Evolutionary conservation across 2,888 invertebrate genomes (phyloP).

Genomic region (Keiferia lycopersicella): DNA sequence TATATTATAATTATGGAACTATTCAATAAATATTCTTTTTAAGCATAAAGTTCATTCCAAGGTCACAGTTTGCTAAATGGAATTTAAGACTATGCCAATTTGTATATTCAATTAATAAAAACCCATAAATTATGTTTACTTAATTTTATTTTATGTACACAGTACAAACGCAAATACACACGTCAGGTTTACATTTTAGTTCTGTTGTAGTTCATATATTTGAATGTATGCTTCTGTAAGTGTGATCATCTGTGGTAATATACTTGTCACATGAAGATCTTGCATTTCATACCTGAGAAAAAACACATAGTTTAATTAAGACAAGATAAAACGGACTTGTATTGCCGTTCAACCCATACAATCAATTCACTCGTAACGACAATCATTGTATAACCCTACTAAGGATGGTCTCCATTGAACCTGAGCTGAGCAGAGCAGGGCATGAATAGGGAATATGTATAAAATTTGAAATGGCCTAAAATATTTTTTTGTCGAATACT

Average conservation of each 20-base stretch:
- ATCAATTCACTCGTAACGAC: too few species aligned
- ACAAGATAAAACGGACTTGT: background rate
- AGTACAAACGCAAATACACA: constrained; percentile 30
- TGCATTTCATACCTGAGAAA: constrained; percentile 89
- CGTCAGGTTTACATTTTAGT: constrained; percentile 47
- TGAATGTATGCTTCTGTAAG: constrained; percentile 99
- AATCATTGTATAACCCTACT: too few species aligned
- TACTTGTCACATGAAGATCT: constrained; percentile 98
- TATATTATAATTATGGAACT: constrained; percentile 34
- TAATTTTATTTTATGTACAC: constrained; percentile 45
- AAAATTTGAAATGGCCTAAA: too few species aligned
- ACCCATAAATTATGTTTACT: constrained; percentile 41
- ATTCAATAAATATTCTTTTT: constrained; percentile 37
- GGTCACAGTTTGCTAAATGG: constrained; percentile 58
- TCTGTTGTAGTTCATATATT: constrained; percentile 84
- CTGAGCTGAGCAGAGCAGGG: too few species aligned
- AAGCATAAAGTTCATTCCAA: constrained; percentile 63
- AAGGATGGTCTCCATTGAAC: too few species aligned
- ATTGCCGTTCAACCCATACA: too few species aligned
- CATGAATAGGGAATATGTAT: too few species aligned
- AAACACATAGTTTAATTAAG: background rate
- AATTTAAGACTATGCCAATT: constrained; percentile 52
- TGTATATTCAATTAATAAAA: constrained; percentile 73
- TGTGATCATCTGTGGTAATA: constrained; percentile 99
- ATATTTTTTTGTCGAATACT: too few species aligned